Percentiles rank a stretch among this genome's conserved stretches.
Evolutionary conservation across 2,113 vertebrate species (phyloP).

Genomic region (Arenaria interpres): DNA sequence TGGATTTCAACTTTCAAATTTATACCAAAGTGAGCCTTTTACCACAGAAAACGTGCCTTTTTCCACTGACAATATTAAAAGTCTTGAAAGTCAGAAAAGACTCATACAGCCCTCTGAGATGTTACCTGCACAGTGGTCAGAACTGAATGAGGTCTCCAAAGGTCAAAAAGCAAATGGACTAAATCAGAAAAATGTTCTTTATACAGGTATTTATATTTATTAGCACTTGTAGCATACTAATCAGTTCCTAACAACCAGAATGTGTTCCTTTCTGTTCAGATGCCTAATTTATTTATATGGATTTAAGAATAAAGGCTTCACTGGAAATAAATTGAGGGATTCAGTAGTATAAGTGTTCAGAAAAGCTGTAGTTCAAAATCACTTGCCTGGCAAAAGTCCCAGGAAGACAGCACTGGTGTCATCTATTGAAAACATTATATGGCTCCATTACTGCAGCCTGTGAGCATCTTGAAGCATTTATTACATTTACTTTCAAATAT

Average conservation of each 20-base stretch:
- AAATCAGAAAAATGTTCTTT: not conserved
- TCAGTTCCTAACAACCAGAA: not conserved
- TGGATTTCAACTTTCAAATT: not conserved
- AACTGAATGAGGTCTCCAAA: not conserved
- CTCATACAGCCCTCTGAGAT: not conserved
- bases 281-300: not conserved
- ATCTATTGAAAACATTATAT: conserved; percentile 26
- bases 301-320: conserved; percentile 9
- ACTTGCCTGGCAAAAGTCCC: conserved; percentile 47
- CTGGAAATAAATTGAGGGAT: not conserved
- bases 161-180: not conserved
- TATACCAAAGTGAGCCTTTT: not conserved
- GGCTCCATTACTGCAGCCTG: not conserved
- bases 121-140: not conserved
- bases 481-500: conserved; percentile 55
- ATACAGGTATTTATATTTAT: not conserved
- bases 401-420: conserved; percentile 8
- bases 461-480: conserved; percentile 1
- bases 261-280: not conserved
- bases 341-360: not conserved
- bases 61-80: not conserved
- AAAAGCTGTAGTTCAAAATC: conserved; percentile 23
- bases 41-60: not conserved
- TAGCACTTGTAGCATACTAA: not conserved
- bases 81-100: not conserved